Percentiles rank a stretch among this genome's conserved stretches.
These are phyloP conservation scores for Mechanitis mazaeus DNA, from an alignment of 2,888 invertebrate species.

Conservation along the genomic window DNA sequence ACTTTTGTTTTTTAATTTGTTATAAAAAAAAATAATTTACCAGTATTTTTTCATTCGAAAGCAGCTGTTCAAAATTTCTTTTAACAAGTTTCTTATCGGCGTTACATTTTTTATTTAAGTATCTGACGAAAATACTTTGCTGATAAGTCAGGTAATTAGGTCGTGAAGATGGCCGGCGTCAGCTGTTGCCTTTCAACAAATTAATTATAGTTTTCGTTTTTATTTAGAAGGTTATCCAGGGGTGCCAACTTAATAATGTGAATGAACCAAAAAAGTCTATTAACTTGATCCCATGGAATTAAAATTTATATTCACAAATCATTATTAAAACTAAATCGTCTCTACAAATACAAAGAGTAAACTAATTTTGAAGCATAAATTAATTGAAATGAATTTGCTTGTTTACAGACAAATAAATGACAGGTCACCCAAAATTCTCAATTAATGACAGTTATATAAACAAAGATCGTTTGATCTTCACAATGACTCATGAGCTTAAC, in stretches of 20 bases:
- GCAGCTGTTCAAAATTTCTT: no score
- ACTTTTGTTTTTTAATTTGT: no score
- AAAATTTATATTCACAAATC: no score
- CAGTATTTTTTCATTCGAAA: no score
- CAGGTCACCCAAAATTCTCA: not conserved
- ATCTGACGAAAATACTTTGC: slow-evolving; percentile 24
- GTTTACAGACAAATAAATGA: not conserved
- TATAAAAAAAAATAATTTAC: no score
- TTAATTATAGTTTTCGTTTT: slow-evolving; percentile 55
- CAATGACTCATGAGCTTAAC: not conserved
- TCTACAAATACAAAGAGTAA: no score
- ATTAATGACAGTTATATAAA: slow-evolving; percentile 1
- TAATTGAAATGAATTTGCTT: not conserved
- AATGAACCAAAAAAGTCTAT: not conserved
- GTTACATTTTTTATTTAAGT: not conserved
- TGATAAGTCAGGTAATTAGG: slow-evolving; percentile 52
- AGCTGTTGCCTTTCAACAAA: slow-evolving; percentile 43
- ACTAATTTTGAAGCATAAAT: no score
- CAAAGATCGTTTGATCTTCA: slow-evolving; percentile 1
- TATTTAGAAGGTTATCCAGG: slow-evolving; percentile 28
- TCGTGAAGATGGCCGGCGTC: slow-evolving; percentile 48
- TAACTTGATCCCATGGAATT: no score
- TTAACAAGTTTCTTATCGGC: not conserved
- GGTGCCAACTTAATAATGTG: not conserved
- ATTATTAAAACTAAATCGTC: no score